Percentiles rank a stretch among this genome's conserved stretches.
Conservation (phyloP, 2,888 invertebrate genomes). For the Uropetala carovei region DNA sequence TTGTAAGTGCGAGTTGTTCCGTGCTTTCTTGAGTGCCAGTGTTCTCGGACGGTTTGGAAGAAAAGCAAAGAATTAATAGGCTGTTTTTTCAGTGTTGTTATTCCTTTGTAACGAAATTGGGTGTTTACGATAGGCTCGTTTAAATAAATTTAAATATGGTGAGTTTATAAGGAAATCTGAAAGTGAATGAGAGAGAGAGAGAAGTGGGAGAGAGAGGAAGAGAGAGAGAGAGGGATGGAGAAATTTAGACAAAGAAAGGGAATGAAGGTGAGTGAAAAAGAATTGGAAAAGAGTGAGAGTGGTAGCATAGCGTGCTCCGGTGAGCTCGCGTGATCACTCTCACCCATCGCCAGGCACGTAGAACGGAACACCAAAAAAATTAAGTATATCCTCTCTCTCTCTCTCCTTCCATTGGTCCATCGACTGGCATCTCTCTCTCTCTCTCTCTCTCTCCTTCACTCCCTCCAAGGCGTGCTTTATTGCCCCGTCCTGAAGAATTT, state of each 20-base stretch:
- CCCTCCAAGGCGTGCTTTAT: neutral
- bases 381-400: neutral
- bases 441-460: neutral
- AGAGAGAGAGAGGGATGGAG: neutral
- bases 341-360: constrained; percentile 42
- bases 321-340: constrained; percentile 50
- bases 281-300: no score
- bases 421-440: neutral
- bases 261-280: neutral
- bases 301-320: constrained; percentile 41
- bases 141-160: no score
- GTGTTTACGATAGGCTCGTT: no score
- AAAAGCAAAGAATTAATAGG: no score
- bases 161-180: no score
- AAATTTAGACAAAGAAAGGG: neutral
- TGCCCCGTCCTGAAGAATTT: neutral
- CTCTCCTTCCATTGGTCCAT: neutral
- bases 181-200: no score
- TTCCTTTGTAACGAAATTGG: no score
- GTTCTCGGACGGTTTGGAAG: no score
- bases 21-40: no score
- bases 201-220: neutral
- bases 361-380: constrained; percentile 27
- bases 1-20: no score
- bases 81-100: no score